Evolutionary conservation across 2,113 vertebrate species (phyloP).

Genomic region (Clarias batrachus): DNA sequence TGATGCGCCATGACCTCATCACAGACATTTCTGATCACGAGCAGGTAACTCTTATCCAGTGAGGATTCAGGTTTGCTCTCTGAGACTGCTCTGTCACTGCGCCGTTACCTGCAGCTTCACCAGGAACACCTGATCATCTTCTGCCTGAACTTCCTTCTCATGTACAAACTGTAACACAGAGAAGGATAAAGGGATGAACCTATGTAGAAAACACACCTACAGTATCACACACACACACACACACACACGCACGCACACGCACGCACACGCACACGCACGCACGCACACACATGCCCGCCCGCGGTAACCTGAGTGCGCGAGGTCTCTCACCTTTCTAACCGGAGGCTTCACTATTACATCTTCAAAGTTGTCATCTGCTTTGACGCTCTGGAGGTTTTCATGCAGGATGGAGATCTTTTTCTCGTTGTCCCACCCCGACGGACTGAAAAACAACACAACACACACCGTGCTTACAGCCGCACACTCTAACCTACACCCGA

Average conservation of each 20-base stretch:
- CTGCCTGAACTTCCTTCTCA: slow-evolving; percentile 95
- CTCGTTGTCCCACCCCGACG: slow-evolving; percentile 98
- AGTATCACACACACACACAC: too few relatives aligned
- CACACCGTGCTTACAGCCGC: background rate
- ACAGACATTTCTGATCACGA: too few relatives aligned
- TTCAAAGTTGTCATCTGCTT: slow-evolving; percentile 91
- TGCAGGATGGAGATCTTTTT: slow-evolving; percentile 98
- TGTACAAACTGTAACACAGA: slow-evolving; percentile 88
- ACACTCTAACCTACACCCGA: background rate
- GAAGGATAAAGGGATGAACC: slow-evolving; percentile 9
- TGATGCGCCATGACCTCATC: too few relatives aligned
- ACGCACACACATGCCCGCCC: too few relatives aligned
- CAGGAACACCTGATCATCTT: slow-evolving; percentile 98
- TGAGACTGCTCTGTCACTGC: background rate
- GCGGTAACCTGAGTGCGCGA: background rate
- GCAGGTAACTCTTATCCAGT: too few relatives aligned
- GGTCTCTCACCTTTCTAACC: slow-evolving; percentile 85
- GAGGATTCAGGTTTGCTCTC: too few relatives aligned
- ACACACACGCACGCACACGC: too few relatives aligned
- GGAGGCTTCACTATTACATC: slow-evolving; percentile 93
- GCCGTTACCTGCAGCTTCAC: slow-evolving; percentile 90
- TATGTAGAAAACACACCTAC: background rate
- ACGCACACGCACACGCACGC: too few relatives aligned
- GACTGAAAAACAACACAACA: slow-evolving; percentile 68
- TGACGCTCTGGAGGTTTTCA: slow-evolving; percentile 94